phyloP scores from a whole-genome alignment of 2,797 vertebrate genomes.

The Hirundo rustica region DNA sequence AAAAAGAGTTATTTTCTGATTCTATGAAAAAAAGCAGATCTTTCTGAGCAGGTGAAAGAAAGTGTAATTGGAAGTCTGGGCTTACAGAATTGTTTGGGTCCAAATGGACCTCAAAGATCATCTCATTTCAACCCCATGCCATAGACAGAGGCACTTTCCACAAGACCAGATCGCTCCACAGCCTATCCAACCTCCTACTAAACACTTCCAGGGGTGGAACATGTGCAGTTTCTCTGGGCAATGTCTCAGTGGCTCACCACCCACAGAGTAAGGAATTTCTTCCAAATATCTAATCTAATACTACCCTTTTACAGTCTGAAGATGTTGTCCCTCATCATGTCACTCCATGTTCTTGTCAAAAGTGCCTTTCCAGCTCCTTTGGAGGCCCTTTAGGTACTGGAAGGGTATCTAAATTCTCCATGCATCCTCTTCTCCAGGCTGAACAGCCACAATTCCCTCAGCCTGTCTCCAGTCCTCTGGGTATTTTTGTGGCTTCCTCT shows the following conservation, averaged over 20 bases:
- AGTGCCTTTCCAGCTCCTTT: not conserved
- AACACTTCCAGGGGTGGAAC: not conserved
- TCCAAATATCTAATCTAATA: not conserved
- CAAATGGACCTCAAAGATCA: not conserved
- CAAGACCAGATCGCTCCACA: not conserved
- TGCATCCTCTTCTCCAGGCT: too few species aligned
- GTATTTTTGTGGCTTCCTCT: not conserved
- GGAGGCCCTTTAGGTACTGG: not conserved
- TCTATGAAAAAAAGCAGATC: not conserved
- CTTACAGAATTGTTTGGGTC: not conserved
- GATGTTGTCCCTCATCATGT: fast-evolving
- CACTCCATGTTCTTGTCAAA: not conserved
- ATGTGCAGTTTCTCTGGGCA: not conserved
- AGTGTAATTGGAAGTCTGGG: not conserved
- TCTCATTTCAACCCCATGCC: fast-evolving
- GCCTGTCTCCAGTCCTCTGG: not conserved
- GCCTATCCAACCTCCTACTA: not conserved
- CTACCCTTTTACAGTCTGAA: not conserved
- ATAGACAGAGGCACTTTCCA: not conserved
- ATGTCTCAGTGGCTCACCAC: fast-evolving
- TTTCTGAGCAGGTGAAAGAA: not conserved
- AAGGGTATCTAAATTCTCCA: not conserved
- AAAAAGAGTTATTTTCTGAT: not conserved
- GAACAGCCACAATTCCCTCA: not conserved
- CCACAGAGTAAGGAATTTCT: not conserved